Evolutionary conservation across 2,113 vertebrate genomes (phyloP), one percentile per base, ranked within the genome.

Genomic region (Paramormyrops kingsleyae): DNA sequence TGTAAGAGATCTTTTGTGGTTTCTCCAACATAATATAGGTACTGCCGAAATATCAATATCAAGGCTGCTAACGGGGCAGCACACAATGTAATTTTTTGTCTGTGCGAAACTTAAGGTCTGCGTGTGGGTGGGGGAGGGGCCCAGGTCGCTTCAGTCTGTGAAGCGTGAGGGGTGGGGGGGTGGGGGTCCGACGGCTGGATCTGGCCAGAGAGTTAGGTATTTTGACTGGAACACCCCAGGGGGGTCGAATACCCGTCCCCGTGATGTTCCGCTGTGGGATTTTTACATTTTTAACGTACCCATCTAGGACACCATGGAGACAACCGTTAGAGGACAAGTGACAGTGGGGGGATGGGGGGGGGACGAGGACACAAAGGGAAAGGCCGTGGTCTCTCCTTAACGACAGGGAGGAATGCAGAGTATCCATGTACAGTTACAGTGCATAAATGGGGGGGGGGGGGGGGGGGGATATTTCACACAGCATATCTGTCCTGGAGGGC

Each of bases 351-450:
- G 56, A 9, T 0, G 5, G 19, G 5, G 17, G 24, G 59, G 42
- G 59, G 42, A 92, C 92, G 91, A 15, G 6, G 91, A 93, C 91
- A 94, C 90, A 85, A 47, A 85, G 56, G 77, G 19, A 70, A 44
- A 89, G 87, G 66, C 62, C 88, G 90, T 89, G 92, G 93, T 19
- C 19, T 83, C 39, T 42, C 39, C 39, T 21, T 83, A 39, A 83
- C 31, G 13, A 83, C 31, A 24, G 35, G 42, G 21, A 83, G 42
- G 42, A 44, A 44, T 83, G 42, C 39, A 21, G 31, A 83, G 42
- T 39, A 35, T 39, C 70, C 27, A 35, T 0, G 27, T 77, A 77
- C 70, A 31, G 27, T 77, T 17, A 77, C 70, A 39, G 70, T 17
- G 13, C 13, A 39, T 77, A 74, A 74, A 74, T 27, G 27, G 27